phyloP scores from a whole-genome alignment of 2,888 invertebrate species.

The Drosophila conformis region DNA sequence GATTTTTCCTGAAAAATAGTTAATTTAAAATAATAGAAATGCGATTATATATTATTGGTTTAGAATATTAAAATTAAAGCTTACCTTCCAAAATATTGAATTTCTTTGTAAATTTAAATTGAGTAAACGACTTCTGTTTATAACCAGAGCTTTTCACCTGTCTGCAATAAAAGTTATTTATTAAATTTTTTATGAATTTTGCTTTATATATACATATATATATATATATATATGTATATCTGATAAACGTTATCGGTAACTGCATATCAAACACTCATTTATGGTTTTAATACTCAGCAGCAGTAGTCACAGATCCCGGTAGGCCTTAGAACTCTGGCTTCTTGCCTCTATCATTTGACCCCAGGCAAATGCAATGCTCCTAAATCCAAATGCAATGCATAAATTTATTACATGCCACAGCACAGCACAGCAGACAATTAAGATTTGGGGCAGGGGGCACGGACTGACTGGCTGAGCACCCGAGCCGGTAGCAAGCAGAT shows the following conservation, averaged over 20 bases:
- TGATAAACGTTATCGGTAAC: slow-evolving; percentile 10
- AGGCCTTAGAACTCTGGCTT: slow-evolving; percentile 24
- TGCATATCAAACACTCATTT: slow-evolving; percentile 78
- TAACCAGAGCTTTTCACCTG: slow-evolving; percentile 4
- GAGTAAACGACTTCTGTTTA: background rate
- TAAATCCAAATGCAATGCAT: slow-evolving; percentile 78
- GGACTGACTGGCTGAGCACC: slow-evolving; percentile 3
- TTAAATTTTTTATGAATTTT: slow-evolving; percentile 12
- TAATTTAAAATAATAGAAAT: background rate
- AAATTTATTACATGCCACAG: slow-evolving; percentile 73
- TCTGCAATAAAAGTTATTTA: slow-evolving; percentile 29
- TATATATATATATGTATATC: slow-evolving; percentile 9
- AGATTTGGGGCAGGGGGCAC: slow-evolving; percentile 40
- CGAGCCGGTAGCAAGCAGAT: slow-evolving; percentile 57
- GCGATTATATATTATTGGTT: background rate
- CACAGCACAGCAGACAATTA: slow-evolving; percentile 67
- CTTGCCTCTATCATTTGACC: slow-evolving; percentile 2
- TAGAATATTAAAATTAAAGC: background rate
- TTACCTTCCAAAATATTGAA: background rate
- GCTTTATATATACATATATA: background rate
- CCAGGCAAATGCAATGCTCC: slow-evolving; percentile 37
- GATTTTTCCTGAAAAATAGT: background rate
- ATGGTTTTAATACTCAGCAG: slow-evolving; percentile 48
- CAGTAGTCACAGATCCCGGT: slow-evolving; percentile 26
- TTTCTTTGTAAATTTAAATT: slow-evolving; percentile 2